Conservation (phyloP, 2,888 invertebrate species). For the Ormyrus labotus region DNA sequence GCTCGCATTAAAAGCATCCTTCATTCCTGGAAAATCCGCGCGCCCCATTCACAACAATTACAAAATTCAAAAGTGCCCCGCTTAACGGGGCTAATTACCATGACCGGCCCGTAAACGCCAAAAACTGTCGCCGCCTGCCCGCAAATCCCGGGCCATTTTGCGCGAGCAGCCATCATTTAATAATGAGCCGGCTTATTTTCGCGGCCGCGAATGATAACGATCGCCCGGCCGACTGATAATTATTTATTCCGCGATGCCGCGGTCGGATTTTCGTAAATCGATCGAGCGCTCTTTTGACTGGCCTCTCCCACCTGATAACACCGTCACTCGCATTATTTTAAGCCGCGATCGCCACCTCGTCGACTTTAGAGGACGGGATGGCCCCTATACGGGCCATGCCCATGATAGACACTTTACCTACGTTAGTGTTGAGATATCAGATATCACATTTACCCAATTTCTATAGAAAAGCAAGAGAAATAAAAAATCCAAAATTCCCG, state of each 20-base stretch:
- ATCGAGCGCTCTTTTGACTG: constrained; percentile 34
- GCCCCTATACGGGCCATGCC: too few species aligned
- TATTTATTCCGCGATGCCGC: constrained; percentile 29
- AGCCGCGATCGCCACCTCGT: constrained; percentile 15
- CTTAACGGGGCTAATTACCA: constrained; percentile 37
- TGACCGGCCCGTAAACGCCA: neutral
- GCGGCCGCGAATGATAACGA: constrained; percentile 31
- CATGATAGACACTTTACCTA: too few species aligned
- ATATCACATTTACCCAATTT: too few species aligned
- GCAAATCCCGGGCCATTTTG: neutral
- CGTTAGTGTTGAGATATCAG: too few species aligned
- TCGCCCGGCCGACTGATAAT: constrained; percentile 18
- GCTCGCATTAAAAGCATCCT: too few species aligned
- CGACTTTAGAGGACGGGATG: neutral
- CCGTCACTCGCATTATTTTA: constrained; percentile 10
- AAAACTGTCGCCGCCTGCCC: neutral
- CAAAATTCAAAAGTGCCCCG: constrained; percentile 37
- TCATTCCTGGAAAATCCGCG: too few species aligned
- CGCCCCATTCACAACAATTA: constrained; percentile 38
- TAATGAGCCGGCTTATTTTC: constrained; percentile 31
- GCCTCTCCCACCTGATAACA: neutral
- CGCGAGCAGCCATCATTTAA: constrained; percentile 20
- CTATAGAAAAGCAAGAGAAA: too few species aligned
- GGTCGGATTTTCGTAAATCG: constrained; percentile 33
- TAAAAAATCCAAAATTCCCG: too few species aligned